Conservation (phyloP, 1,140 invertebrate genomes). For the Pantala flavescens region DNA sequence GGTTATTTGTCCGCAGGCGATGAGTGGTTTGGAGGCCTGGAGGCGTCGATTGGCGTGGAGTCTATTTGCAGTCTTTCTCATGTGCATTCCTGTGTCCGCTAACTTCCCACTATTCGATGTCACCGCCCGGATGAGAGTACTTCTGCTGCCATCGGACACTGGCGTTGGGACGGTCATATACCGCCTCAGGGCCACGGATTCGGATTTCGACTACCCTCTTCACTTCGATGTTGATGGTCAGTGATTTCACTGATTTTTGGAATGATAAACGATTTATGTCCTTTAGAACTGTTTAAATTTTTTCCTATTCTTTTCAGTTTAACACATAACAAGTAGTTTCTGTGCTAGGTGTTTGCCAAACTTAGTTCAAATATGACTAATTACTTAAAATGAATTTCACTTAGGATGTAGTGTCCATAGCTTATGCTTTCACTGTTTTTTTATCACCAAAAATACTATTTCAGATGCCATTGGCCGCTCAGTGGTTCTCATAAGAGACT, state of each 20-base stretch:
- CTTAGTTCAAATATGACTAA: too few relatives aligned
- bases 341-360: too few relatives aligned
- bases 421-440: too few relatives aligned
- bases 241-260: background rate
- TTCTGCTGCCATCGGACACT: conserved; percentile 69
- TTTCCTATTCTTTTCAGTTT: too few relatives aligned
- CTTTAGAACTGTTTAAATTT: background rate
- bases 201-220: conserved; percentile 76
- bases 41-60: background rate
- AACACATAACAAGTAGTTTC: too few relatives aligned
- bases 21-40: background rate
- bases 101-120: conserved; percentile 69
- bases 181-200: conserved; percentile 71
- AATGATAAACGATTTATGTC: background rate
- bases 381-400: too few relatives aligned
- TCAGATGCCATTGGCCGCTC: conserved; percentile 51
- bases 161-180: conserved; percentile 73
- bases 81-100: conserved; percentile 15
- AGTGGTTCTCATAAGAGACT: conserved; percentile 60
- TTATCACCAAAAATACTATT: conserved; percentile 6
- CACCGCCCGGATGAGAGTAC: conserved; percentile 63
- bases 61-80: background rate
- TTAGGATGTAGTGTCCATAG: too few relatives aligned
- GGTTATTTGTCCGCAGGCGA: background rate
- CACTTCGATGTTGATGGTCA: conserved; percentile 66